Evolutionary conservation across 2,888 invertebrate species (phyloP), one percentile per base, ranked within the genome.

Genomic region (Archips xylosteana): DNA sequence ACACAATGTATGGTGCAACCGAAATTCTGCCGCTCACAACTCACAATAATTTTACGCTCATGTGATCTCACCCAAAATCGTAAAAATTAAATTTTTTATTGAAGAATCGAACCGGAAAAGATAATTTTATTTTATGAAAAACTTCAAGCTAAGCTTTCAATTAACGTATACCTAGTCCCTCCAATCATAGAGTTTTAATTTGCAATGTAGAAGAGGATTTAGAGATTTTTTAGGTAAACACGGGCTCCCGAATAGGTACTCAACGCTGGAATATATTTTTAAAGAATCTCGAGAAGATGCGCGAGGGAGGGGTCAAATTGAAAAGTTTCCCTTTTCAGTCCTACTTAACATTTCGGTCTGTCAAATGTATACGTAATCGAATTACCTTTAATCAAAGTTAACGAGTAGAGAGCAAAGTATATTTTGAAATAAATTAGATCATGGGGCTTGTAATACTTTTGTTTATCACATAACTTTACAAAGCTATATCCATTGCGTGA

Each of bases 281-380:
- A 69, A 57, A 59, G 73, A 73, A 64, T 60, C 63, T 73, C 63
- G 42, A 63, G 63, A 32, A 57, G 68, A 73, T 61, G 39, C 59
- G 49, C 73, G 73, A 62, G 66, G 73, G 73, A 57, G 71, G 73
- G 63, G 73, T 73, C 59, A 73, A 64, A 73, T 73, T 73, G 73
- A 73, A 68, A 73, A 73, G 68, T 69, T 73, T 69, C 45, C 63
- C 49, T 59, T 69, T 69, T 63, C 64, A 59, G 39, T 32, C 63
- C 49, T 73, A 69, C 73, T 69, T 70, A 54, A 70, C 45, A 57
- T 70, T 73, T 64, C 23, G 68, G 59, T 49, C 49, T 39, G 59
- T 51, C 49, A 9, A 69, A 51, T 65, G 39, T 69, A 57, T 62
- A 23, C 42, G 32, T 54, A 42, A 64, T 59, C 54, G 42, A 39